These are phyloP conservation scores for Brachyrhaphis roseni DNA, from an alignment of 2,797 vertebrate species.

Conservation along the genomic window DNA sequence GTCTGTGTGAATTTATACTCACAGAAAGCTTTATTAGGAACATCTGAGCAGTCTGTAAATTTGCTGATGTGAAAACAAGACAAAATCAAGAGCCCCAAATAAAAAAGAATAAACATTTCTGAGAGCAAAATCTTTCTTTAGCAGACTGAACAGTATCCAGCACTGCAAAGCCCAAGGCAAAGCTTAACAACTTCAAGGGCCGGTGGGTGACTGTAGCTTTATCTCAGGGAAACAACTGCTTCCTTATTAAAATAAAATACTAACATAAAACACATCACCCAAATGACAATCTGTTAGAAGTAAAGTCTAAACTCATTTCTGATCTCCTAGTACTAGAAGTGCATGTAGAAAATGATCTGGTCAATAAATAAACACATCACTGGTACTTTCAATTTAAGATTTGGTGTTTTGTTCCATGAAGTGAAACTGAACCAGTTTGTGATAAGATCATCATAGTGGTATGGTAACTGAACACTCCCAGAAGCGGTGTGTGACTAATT, in stretches of 20 bases:
- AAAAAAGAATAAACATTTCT: background rate
- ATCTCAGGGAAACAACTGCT: background rate
- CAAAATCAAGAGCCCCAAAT: background rate
- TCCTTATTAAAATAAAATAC: background rate
- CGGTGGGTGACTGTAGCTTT: background rate
- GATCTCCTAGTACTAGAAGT: background rate
- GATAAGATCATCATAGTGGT: background rate
- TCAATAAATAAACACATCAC: background rate
- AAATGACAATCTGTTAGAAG: background rate
- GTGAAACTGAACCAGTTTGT: background rate
- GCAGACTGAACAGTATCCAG: background rate
- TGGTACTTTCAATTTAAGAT: background rate
- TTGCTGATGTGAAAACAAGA: background rate
- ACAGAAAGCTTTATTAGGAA: background rate
- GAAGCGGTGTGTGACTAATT: background rate
- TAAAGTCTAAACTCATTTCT: background rate
- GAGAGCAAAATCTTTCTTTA: background rate
- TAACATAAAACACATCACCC: background rate
- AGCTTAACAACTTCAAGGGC: background rate
- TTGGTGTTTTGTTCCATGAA: background rate
- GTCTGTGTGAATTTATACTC: background rate
- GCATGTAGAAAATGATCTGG: background rate
- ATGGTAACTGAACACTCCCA: background rate
- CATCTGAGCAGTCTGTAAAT: background rate
- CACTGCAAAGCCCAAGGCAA: background rate